These are phyloP conservation scores for Trichopria drosophilae DNA, from an alignment of 2,888 invertebrate genomes.

Conservation along the genomic window DNA sequence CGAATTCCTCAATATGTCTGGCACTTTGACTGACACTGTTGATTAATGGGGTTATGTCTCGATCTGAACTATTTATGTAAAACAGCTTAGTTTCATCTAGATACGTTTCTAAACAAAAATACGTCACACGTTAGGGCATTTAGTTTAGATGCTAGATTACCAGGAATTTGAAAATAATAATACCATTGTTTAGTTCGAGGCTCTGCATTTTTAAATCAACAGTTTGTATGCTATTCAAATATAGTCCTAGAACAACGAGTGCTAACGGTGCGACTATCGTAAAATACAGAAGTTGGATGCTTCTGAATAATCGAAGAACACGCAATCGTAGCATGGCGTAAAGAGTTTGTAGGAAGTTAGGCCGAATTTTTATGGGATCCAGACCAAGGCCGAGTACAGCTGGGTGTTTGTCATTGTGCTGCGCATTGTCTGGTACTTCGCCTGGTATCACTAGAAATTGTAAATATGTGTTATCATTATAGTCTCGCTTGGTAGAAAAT, in stretches of 20 bases:
- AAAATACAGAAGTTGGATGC: constrained; percentile 73
- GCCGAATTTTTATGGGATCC: constrained; percentile 68
- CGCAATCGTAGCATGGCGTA: constrained; percentile 71
- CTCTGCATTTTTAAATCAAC: constrained; percentile 68
- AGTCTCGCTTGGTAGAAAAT: no score
- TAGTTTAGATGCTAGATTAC: neutral
- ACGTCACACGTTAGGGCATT: neutral
- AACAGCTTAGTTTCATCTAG: constrained; percentile 65
- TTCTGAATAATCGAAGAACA: constrained; percentile 68
- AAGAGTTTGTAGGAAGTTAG: constrained; percentile 67
- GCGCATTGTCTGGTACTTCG: constrained; percentile 58
- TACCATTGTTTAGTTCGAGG: constrained; percentile 64
- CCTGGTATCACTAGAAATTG: constrained; percentile 43
- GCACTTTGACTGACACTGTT: constrained; percentile 50
- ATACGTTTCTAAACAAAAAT: constrained; percentile 61
- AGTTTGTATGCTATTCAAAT: constrained; percentile 66
- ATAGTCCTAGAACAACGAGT: constrained; percentile 71
- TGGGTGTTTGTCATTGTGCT: constrained; percentile 61
- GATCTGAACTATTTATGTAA: constrained; percentile 63
- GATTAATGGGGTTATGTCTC: constrained; percentile 53
- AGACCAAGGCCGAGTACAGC: constrained; percentile 64
- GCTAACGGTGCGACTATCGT: constrained; percentile 73
- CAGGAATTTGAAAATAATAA: neutral
- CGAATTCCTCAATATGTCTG: constrained; percentile 61
- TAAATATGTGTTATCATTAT: neutral